Evolutionary conservation across 1,140 invertebrate genomes (phyloP), one percentile per base, ranked within the genome.

Genomic region (Globodera rostochiensis): DNA sequence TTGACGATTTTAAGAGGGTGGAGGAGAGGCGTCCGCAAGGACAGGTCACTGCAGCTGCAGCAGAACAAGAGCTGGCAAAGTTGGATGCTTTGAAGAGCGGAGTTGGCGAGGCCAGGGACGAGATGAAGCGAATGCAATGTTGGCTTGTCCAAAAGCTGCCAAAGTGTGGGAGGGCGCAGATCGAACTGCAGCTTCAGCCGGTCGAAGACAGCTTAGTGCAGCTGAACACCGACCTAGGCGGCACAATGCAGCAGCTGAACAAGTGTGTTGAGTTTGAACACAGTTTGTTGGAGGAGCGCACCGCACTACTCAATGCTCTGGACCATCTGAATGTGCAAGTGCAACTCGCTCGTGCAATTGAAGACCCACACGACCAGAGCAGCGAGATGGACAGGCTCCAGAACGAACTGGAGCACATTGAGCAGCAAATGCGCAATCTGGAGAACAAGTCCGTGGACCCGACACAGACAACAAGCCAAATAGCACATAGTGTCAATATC

Each of bases 381-480:
- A 49, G 46, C 21, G 79, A 83, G 15, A 21, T 84, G 15, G 75
- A 76, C 49, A 64, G 84, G 53, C 83, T 85, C n/a, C 83, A 81
- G 49, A 77, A 84, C 15, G 21, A 47, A 47, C 74, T 87, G 53
- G 21, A 83, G 50, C 47, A 80, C 13, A 85, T 83, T 19, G 67
- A 53, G 25, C 47, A 25, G 50, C 57, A 77, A 80, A 79, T 84
- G 45, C 15, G 25, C 21, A 21, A 47, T 19, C 46, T 80, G 19
- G 50, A 79, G 25, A 53, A 82, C 21, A 66, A 80, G 47, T 36
- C 21, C 25, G 21, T 36, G 77, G n/a, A 80, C 8, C n/a, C 8
- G n/a, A 8, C 6, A 15, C 66, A 6, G 36, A 69, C n/a, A 15
- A 69, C 66, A 19, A 50, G 7, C 6, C 50, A 50, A 50, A 50